Percentiles rank a stretch among this genome's conserved stretches.
Evolutionary conservation across 1,140 invertebrate genomes (phyloP).

Genomic region (Eueides isabella): DNA sequence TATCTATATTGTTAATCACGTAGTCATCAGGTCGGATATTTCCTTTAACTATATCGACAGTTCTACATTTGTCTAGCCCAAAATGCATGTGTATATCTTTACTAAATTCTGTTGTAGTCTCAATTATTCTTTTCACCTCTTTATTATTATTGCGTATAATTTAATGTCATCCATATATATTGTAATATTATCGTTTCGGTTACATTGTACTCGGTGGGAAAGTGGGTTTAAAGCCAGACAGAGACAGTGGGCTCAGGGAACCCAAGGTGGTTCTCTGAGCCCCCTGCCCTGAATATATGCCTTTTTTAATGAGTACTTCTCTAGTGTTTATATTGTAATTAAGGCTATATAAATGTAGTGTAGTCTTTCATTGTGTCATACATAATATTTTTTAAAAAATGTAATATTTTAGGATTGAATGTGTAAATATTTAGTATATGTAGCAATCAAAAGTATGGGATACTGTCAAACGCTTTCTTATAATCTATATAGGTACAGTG

Average conservation of each 20-base stretch:
- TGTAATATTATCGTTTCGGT: slow-evolving; percentile 11
- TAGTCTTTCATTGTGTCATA: background rate
- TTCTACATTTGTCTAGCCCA: too few species aligned
- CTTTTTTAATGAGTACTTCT: slow-evolving; percentile 21
- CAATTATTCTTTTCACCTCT: too few species aligned
- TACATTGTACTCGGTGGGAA: slow-evolving; percentile 16
- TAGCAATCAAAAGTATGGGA: too few species aligned
- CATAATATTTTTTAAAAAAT: slow-evolving; percentile 12
- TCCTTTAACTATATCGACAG: slow-evolving; percentile 19
- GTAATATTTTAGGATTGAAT: slow-evolving; percentile 14
- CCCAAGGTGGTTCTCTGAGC: too few species aligned
- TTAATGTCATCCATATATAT: too few species aligned
- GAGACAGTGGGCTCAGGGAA: slow-evolving; percentile 37
- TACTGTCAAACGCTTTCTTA: too few species aligned
- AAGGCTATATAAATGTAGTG: background rate
- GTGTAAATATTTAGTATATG: slow-evolving; percentile 35
- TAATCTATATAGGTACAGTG: too few species aligned
- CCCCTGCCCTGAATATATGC: slow-evolving; percentile 38
- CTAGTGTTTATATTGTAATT: too few species aligned
- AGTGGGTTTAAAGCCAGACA: slow-evolving; percentile 40
- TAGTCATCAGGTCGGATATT: slow-evolving; percentile 12
- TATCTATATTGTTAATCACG: background rate
- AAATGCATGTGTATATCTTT: too few species aligned
- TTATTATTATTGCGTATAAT: too few species aligned
- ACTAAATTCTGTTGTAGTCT: too few species aligned